Evolutionary conservation across 2,113 vertebrate genomes (phyloP).

Genomic region (Daubentonia madagascariensis): DNA sequence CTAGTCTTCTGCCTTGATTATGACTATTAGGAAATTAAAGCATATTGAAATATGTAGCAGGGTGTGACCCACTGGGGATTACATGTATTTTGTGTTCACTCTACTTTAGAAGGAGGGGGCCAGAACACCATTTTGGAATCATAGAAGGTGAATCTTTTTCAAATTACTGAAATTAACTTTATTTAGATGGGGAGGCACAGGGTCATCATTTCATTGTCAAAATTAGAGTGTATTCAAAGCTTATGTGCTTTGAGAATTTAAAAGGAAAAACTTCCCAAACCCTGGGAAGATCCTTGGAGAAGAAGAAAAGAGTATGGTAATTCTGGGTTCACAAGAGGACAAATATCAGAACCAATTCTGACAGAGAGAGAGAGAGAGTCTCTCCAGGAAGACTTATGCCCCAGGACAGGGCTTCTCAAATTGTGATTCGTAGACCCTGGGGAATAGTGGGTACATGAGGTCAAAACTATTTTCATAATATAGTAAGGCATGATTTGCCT

Average conservation of each 20-base stretch:
- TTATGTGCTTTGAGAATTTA: not conserved
- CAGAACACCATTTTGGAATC: not conserved
- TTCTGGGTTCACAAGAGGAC: not conserved
- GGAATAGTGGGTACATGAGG: not conserved
- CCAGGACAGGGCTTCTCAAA: not conserved
- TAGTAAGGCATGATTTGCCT: not conserved
- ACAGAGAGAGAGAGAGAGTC: not conserved
- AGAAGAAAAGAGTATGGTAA: not conserved
- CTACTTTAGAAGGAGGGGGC: not conserved
- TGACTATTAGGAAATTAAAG: not conserved
- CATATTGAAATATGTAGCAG: not conserved
- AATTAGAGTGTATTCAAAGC: not conserved
- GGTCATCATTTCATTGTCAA: not conserved
- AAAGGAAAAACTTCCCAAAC: not conserved
- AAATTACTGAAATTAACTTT: not conserved
- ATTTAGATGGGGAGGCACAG: not conserved
- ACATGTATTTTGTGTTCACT: not conserved
- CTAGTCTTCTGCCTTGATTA: not conserved
- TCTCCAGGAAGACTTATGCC: not conserved
- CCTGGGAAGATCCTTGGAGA: not conserved
- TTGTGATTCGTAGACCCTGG: not conserved
- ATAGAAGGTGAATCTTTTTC: not conserved
- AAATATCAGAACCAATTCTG: not conserved
- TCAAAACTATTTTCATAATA: slow-evolving; percentile 12
- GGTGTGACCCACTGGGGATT: not conserved